These are phyloP conservation scores for Catharus ustulatus DNA, from an alignment of 2,797 vertebrate species.

Conservation along the genomic window DNA sequence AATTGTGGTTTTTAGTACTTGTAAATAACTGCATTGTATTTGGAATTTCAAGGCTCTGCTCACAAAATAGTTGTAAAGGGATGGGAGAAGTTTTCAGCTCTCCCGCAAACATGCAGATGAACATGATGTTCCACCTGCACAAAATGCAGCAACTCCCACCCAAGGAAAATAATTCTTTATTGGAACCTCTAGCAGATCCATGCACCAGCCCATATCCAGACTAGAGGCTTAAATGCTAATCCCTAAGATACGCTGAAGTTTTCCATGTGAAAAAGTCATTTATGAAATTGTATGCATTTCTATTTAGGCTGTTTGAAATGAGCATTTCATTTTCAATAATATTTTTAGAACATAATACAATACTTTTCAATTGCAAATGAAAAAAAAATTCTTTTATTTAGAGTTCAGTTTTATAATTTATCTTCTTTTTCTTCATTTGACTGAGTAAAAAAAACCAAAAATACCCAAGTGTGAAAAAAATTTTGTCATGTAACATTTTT, in stretches of 20 bases:
- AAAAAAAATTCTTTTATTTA: neutral
- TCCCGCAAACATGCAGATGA: neutral
- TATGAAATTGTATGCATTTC: neutral
- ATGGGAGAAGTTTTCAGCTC: neutral
- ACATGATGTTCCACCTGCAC: neutral
- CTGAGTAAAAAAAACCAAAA: neutral
- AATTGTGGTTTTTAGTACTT: neutral
- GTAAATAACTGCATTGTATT: neutral
- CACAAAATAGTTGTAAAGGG: neutral
- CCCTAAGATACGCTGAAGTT: neutral
- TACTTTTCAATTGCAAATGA: neutral
- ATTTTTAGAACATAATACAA: neutral
- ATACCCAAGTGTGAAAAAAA: accelerated
- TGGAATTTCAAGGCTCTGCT: neutral
- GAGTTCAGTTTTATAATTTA: neutral
- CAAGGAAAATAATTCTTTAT: neutral
- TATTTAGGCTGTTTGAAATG: neutral
- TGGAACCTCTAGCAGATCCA: neutral
- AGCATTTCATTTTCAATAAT: neutral
- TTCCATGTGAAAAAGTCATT: neutral
- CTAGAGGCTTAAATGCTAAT: neutral
- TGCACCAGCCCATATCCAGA: neutral
- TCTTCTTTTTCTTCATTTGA: neutral
- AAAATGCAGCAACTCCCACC: neutral
- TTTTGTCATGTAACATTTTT: accelerated